Base-by-base conservation (phyloP, 2,113 vertebrate genomes). In the Hepsetus odoe region DNA sequence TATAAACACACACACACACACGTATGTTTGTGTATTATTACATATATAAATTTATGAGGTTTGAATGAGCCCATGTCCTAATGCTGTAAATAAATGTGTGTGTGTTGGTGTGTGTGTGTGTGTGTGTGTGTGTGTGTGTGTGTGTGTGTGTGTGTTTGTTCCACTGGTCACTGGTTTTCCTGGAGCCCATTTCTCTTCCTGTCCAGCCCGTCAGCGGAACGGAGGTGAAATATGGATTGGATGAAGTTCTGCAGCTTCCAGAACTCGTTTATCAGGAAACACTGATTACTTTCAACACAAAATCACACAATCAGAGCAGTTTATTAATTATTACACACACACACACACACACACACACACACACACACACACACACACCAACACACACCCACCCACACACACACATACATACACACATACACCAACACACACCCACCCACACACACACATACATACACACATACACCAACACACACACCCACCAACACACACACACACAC, bases 161-260 rank as follows among this genome's bases (percentile, higher is more conserved):
- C 62, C n/a, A n/a, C 42, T 11, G 12, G 56, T 76, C 55, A 64
- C 68, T 53, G 70, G 49, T 61, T n/a, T 79, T 53, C 59, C 46
- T 55, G 22, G 49, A 72, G 70, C 46, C 32, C 59, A 66, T 74
- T 67, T 74, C 71, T 74, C 72, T 66, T 74, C 35, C 8, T 81
- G 74, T 56, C 58, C 74, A 58, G 40, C 62, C 55, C 64, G 59
- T 68, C 26, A 35, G 74, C n/a, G n/a, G 58, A 76, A 44, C n/a
- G 69, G 30, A 44, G 68, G 74, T 81, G 74, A 81, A 72, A 65
- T 71, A 81, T 77, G 46, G 80, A 77, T 66, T 38, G 35, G 22
- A 33, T 58, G 55, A 72, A 18, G 56, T 49, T 20, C 18, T 49
- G 16, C 46, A 49, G 74, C 59, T 81, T 72, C 74, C 80, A 77